Conservation (phyloP, 1,140 invertebrate genomes). For the Liolophura sinensis region DNA sequence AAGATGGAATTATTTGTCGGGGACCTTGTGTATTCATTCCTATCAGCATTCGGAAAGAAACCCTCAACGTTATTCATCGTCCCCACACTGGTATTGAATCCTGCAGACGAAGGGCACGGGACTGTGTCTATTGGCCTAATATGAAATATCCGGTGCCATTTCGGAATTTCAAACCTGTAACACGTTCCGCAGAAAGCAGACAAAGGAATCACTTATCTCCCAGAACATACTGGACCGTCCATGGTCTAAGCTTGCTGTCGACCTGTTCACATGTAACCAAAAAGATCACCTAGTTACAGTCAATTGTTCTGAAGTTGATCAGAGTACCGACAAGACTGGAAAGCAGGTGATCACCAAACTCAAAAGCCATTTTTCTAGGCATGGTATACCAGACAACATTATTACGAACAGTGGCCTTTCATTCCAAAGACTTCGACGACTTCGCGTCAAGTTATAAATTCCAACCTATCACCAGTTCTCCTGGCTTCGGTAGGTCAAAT, state of each 20-base stretch:
- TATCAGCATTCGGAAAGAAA: constrained; percentile 12
- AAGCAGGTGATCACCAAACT: constrained; percentile 10
- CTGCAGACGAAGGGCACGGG: too few relatives aligned
- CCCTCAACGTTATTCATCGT: too few relatives aligned
- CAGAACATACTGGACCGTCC: too few relatives aligned
- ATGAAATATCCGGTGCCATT: too few relatives aligned
- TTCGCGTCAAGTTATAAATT: constrained; percentile 56
- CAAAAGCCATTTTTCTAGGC: constrained; percentile 17
- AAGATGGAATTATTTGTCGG: constrained; percentile 28
- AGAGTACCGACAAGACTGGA: too few relatives aligned
- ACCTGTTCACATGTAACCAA: constrained; percentile 18
- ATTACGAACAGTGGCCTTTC: constrained; percentile 53
- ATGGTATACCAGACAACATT: constrained; percentile 27
- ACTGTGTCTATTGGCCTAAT: too few relatives aligned
- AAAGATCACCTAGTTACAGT: constrained; percentile 10
- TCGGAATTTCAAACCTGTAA: too few relatives aligned
- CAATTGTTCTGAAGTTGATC: constrained; percentile 18
- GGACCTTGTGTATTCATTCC: constrained; percentile 26
- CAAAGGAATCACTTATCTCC: too few relatives aligned
- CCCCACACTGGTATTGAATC: too few relatives aligned
- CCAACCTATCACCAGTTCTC: constrained; percentile 44
- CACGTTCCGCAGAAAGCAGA: too few relatives aligned
- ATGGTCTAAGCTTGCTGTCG: constrained; percentile 26
- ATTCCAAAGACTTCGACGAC: constrained; percentile 45
- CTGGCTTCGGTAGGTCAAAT: constrained; percentile 29